Conservation (phyloP, 1,140 invertebrate species). For the Liolophura sinensis region DNA sequence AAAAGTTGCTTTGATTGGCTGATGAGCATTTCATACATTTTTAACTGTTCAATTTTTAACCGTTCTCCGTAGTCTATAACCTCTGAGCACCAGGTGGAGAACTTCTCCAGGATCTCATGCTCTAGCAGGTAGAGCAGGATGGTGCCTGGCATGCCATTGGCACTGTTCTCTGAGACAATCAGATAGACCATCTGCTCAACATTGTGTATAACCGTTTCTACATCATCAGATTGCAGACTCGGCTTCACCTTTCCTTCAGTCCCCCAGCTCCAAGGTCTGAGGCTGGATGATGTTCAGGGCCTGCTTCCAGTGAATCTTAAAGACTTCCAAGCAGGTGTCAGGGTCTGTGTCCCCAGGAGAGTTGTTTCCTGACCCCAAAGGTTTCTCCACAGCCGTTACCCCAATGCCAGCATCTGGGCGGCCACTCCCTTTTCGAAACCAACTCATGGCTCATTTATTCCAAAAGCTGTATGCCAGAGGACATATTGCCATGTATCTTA, state of each 20-base stretch:
- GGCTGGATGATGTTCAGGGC: slow-evolving; percentile 77
- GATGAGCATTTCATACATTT: slow-evolving; percentile 78
- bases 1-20: slow-evolving; percentile 72
- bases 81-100: slow-evolving; percentile 61
- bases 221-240: slow-evolving; percentile 67
- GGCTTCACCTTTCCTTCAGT: slow-evolving; percentile 17
- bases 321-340: slow-evolving; percentile 75
- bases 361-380: slow-evolving; percentile 7
- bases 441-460: slow-evolving; percentile 36
- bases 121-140: slow-evolving; percentile 61
- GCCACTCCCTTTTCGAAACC: slow-evolving; percentile 27
- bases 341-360: slow-evolving; percentile 39
- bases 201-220: slow-evolving; percentile 87
- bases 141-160: slow-evolving; percentile 59
- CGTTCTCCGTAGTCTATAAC: slow-evolving; percentile 66
- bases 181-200: slow-evolving; percentile 89
- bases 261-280: slow-evolving; percentile 18
- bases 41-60: slow-evolving; percentile 77
- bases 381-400: background rate
- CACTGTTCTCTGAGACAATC: slow-evolving; percentile 77
- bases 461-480: no score
- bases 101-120: slow-evolving; percentile 62
- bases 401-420: background rate
- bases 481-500: no score
- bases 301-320: slow-evolving; percentile 94